Conservation (phyloP, 2,888 invertebrate genomes). For the Branchellion lobata region DNA sequence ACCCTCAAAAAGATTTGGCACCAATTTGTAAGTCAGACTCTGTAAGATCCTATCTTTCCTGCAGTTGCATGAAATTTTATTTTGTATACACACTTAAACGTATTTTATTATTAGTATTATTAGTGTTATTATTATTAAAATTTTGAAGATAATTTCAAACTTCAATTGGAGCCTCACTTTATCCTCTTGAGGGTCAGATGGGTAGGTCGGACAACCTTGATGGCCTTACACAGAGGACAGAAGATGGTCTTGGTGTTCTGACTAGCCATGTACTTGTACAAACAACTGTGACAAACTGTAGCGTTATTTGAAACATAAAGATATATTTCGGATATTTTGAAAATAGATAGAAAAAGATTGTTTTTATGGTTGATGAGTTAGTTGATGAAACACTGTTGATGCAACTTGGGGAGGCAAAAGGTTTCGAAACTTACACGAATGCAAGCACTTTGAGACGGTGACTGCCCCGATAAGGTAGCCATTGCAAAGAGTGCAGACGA, state of each 20-base stretch:
- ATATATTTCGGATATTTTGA: no score
- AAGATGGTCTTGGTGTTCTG: neutral
- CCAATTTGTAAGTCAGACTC: neutral
- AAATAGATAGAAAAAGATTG: no score
- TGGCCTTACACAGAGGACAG: neutral
- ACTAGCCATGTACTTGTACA: neutral
- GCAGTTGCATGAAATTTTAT: neutral
- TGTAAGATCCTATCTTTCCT: slow-evolving; percentile 7
- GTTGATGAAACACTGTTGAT: no score
- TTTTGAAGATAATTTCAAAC: no score
- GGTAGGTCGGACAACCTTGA: neutral
- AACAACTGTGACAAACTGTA: slow-evolving; percentile 1
- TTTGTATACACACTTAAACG: no score
- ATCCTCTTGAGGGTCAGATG: neutral
- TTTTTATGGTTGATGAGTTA: no score
- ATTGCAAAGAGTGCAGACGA: slow-evolving; percentile 3
- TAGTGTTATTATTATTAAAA: no score
- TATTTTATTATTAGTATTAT: no score
- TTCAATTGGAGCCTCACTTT: neutral
- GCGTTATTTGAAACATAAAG: no score
- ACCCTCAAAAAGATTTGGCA: slow-evolving; percentile 1
- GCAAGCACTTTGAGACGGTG: slow-evolving; percentile 5
- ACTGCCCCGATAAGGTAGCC: slow-evolving; percentile 2
- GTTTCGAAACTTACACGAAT: neutral
- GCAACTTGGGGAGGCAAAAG: no score